Evolutionary conservation across 2,113 vertebrate species (phyloP).

Genomic region (Burhinus oedicnemus): DNA sequence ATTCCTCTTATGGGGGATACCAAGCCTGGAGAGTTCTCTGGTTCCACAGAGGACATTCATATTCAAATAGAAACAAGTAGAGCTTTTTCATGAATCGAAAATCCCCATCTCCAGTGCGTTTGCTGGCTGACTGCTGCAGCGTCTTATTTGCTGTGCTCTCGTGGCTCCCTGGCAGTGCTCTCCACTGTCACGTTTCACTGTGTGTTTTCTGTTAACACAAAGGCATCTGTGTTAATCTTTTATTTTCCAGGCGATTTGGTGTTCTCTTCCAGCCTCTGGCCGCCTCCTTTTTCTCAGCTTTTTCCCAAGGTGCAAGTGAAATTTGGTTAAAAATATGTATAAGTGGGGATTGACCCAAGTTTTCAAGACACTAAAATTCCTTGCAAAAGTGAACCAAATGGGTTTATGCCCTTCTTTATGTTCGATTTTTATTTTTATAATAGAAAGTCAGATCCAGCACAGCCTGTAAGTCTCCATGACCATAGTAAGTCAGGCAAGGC

Average conservation of each 20-base stretch:
- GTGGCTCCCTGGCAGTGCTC: neutral
- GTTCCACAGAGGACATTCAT: neutral
- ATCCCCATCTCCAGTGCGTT: rapidly evolving
- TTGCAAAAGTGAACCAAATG: neutral
- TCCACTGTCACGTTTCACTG: neutral
- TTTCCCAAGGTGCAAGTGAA: neutral
- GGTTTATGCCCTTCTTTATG: neutral
- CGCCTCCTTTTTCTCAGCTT: neutral
- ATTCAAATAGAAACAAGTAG: neutral
- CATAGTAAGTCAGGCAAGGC: neutral
- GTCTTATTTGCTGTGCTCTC: neutral
- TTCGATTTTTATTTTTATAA: neutral
- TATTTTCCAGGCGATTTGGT: neutral
- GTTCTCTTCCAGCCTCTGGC: neutral
- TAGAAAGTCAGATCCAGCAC: neutral
- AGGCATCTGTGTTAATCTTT: neutral
- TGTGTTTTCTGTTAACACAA: neutral
- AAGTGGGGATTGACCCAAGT: neutral
- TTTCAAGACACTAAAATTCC: neutral
- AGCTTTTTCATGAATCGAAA: neutral
- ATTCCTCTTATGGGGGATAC: neutral
- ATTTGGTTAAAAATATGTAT: neutral
- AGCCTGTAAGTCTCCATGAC: neutral
- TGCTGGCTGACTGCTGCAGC: neutral
- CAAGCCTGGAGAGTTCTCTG: neutral